phyloP scores from a whole-genome alignment of 2,888 invertebrate species.

The Synergus gifuensis region DNA sequence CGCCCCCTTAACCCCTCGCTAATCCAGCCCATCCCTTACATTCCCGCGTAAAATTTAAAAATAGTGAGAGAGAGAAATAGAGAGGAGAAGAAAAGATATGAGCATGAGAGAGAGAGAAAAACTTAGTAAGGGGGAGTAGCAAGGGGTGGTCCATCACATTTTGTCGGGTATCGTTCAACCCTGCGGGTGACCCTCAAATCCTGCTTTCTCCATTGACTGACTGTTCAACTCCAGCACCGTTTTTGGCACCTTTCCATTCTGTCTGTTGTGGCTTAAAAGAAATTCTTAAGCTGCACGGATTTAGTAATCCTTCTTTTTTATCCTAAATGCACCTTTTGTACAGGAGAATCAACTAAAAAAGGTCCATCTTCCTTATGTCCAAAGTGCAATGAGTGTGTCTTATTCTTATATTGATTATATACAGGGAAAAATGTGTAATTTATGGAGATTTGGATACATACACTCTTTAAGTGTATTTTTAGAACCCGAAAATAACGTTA shows the following conservation, averaged over 20 bases:
- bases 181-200: slow-evolving; percentile 71
- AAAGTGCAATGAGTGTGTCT: background rate
- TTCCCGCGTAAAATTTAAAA: slow-evolving; percentile 57
- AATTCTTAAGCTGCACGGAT: slow-evolving; percentile 12
- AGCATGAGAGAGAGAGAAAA: too few relatives aligned
- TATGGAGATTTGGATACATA: too few relatives aligned
- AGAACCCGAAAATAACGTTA: too few relatives aligned
- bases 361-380: background rate
- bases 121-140: slow-evolving; percentile 57
- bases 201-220: slow-evolving; percentile 60
- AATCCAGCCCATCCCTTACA: slow-evolving; percentile 42
- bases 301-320: slow-evolving; percentile 45
- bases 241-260: slow-evolving; percentile 50
- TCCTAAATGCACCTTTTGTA: slow-evolving; percentile 42
- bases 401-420: too few relatives aligned
- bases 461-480: too few relatives aligned
- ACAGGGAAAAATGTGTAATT: too few relatives aligned
- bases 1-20: slow-evolving; percentile 41
- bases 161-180: slow-evolving; percentile 73
- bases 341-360: background rate
- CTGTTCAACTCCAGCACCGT: slow-evolving; percentile 53
- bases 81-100: too few relatives aligned
- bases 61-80: slow-evolving; percentile 55
- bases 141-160: slow-evolving; percentile 75
- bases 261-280: slow-evolving; percentile 40